Evolutionary conservation across 2,113 vertebrate genomes (phyloP).

Genomic region (Eulacestoma nigropectus): DNA sequence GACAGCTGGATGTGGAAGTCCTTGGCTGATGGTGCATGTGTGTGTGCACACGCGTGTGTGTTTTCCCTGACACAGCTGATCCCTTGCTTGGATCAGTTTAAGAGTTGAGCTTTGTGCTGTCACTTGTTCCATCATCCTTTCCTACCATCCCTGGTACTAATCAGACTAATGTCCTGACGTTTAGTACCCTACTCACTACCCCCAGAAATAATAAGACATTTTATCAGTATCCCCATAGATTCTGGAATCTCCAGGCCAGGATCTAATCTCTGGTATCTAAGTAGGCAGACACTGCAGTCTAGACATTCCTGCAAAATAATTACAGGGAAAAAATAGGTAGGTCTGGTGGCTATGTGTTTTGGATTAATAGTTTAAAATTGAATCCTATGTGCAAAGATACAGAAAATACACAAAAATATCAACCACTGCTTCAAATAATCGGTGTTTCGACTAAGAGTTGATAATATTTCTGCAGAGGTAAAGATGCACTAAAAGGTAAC

Average conservation of each 20-base stretch:
- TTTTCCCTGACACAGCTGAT: rapidly evolving
- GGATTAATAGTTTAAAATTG: not conserved
- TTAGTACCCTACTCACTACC: not conserved
- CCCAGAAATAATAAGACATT: not conserved
- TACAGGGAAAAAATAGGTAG: not conserved
- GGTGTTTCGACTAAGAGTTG: not conserved
- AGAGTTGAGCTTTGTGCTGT: not conserved
- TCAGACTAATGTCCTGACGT: not conserved
- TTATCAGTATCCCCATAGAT: not conserved
- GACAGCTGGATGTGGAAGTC: not conserved
- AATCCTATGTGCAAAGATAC: not conserved
- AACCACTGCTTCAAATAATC: not conserved
- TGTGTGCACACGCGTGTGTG: rapidly evolving
- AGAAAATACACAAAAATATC: not conserved
- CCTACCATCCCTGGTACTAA: not conserved
- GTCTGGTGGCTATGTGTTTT: not conserved
- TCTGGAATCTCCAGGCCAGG: not conserved
- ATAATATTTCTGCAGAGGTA: not conserved
- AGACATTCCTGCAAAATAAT: not conserved
- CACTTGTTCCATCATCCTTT: not conserved
- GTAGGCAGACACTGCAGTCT: rapidly evolving
- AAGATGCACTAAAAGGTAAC: not conserved
- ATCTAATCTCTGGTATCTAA: not conserved
- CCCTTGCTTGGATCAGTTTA: not conserved
- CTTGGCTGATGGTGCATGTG: rapidly evolving